Conservation (phyloP, 2,113 vertebrate species). For the Colaptes auratus region DNA sequence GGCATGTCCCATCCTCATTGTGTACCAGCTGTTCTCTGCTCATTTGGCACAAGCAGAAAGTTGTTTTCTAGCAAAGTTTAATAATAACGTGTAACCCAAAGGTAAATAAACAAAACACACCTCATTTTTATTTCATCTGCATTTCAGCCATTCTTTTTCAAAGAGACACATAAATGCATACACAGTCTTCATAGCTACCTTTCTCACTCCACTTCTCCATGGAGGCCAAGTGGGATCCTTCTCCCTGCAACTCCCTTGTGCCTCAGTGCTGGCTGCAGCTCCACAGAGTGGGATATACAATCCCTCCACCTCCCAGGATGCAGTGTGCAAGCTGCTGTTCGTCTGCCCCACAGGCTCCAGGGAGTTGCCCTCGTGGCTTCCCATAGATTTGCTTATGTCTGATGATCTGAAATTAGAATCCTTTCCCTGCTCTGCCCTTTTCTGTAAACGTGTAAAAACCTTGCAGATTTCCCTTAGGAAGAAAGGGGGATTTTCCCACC, state of each 20-base stretch:
- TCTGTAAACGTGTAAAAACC: conserved; percentile 30
- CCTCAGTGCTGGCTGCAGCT: not conserved
- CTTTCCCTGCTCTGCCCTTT: conserved; percentile 30
- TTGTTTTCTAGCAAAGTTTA: not conserved
- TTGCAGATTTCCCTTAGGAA: conserved; percentile 22
- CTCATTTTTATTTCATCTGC: not conserved
- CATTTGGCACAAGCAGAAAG: conserved; percentile 8
- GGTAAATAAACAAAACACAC: not conserved
- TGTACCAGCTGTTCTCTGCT: not conserved
- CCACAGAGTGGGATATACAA: not conserved
- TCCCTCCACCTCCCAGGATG: not conserved
- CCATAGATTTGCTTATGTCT: conserved; percentile 50
- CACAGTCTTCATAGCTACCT: accelerated
- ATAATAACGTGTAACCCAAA: not conserved
- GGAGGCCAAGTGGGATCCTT: not conserved
- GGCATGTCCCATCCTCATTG: not conserved
- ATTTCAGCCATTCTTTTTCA: not conserved
- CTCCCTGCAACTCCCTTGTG: not conserved
- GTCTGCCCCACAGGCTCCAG: conserved; percentile 17
- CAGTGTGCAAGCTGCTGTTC: not conserved
- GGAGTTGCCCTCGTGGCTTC: conserved; percentile 44
- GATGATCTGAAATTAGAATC: conserved; percentile 59
- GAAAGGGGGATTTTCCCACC: conserved; percentile 54
- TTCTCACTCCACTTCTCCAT: not conserved
- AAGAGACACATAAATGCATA: not conserved